Conservation (phyloP, 2,888 invertebrate genomes). For the Catocala sponsa region DNA sequence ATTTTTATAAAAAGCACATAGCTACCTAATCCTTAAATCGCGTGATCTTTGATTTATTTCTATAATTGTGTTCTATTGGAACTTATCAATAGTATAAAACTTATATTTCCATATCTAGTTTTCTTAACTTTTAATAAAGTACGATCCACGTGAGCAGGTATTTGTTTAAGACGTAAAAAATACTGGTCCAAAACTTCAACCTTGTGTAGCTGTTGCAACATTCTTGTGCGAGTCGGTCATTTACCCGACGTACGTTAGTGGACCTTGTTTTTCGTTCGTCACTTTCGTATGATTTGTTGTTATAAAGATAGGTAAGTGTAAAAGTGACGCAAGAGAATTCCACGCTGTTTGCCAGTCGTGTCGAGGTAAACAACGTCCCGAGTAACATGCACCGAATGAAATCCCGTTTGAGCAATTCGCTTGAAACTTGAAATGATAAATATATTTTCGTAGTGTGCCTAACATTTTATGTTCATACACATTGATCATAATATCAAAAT, state of each 20-base stretch:
- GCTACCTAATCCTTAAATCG: too few species aligned
- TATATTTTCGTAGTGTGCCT: neutral
- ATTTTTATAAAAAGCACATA: too few species aligned
- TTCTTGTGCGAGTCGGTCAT: conserved; percentile 64
- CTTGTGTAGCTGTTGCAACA: conserved; percentile 74
- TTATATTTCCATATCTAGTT: conserved; percentile 2
- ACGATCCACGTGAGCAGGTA: neutral
- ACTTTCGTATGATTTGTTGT: conserved; percentile 64
- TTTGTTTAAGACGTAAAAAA: conserved; percentile 20
- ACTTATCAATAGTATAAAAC: neutral
- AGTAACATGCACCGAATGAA: conserved; percentile 23
- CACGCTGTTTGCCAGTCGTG: conserved; percentile 29
- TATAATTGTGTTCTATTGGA: too few species aligned
- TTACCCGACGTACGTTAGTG: conserved; percentile 66
- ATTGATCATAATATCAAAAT: too few species aligned
- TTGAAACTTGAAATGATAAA: conserved; percentile 1
- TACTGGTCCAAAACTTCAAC: conserved; percentile 56
- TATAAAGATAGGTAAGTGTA: conserved; percentile 46
- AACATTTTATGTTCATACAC: neutral
- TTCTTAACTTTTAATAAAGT: conserved; percentile 7
- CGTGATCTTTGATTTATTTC: too few species aligned
- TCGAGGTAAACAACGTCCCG: conserved; percentile 35
- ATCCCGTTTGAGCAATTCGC: conserved; percentile 21
- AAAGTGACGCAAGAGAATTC: conserved; percentile 44
- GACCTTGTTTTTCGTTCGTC: conserved; percentile 68